Evolutionary conservation across 2,797 vertebrate species (phyloP).

Genomic region (Acipenser oxyrinchus): DNA sequence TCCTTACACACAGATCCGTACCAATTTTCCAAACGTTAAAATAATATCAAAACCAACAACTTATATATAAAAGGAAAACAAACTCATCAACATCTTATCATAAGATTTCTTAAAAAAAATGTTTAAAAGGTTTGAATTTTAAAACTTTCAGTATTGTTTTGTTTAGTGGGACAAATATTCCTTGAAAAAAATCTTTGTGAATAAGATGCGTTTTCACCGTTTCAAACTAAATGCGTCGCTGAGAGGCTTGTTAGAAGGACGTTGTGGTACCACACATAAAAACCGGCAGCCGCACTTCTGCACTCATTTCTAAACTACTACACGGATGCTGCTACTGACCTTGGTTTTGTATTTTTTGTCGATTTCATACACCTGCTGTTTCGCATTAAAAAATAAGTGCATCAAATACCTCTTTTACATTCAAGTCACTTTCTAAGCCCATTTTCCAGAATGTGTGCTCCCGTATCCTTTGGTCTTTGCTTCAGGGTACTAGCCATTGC

Average conservation of each 20-base stretch:
- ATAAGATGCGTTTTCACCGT: too few relatives aligned
- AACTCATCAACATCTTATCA: too few relatives aligned
- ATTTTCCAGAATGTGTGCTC: conserved; percentile 61
- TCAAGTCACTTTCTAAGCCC: conserved; percentile 83
- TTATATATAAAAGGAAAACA: too few relatives aligned
- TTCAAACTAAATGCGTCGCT: not conserved
- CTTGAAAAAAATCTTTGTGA: too few relatives aligned
- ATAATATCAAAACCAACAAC: too few relatives aligned
- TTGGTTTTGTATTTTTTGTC: conserved; percentile 6
- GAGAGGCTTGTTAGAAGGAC: not conserved
- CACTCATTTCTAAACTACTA: conserved; percentile 49
- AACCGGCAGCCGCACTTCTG: conserved; percentile 39
- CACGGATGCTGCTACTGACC: conserved; percentile 37
- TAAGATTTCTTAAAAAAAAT: too few relatives aligned
- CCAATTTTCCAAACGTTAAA: too few relatives aligned
- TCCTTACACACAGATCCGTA: too few relatives aligned
- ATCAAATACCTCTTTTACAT: conserved; percentile 78
- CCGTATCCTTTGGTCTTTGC: conserved; percentile 74
- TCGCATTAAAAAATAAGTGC: conserved; percentile 71
- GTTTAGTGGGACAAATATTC: too few relatives aligned
- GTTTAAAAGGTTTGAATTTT: too few relatives aligned
- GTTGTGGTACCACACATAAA: conserved; percentile 36
- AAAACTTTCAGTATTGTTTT: too few relatives aligned
- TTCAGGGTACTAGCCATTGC: conserved; percentile 55
- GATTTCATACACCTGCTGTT: conserved; percentile 55